A percentile compares a stretch with the other conserved stretches of the same genome.
phyloP scores from a whole-genome alignment of 2,113 vertebrate species.

The Cercocebus atys region DNA sequence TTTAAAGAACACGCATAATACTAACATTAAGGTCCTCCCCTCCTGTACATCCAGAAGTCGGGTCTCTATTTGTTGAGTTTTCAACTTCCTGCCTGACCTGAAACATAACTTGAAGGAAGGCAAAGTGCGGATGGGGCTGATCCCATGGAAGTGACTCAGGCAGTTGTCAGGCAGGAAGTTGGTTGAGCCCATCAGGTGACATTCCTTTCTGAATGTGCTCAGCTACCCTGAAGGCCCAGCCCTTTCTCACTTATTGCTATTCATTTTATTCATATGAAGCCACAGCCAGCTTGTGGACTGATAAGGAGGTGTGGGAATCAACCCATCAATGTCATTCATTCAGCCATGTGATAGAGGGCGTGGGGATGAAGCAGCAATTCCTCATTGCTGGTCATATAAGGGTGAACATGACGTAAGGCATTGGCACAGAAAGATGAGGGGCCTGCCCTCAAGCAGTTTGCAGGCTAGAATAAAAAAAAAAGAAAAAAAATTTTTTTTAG shows the following conservation, averaged over 20 bases:
- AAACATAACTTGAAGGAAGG: neutral
- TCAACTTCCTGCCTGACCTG: neutral
- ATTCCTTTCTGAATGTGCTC: neutral
- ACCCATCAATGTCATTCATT: fast-evolving
- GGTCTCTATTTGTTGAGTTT: neutral
- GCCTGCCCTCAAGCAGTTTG: neutral
- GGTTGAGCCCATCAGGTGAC: neutral
- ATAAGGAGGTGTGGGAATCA: neutral
- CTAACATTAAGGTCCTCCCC: too few relatives aligned
- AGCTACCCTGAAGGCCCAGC: neutral
- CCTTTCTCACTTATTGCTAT: neutral
- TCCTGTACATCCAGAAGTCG: neutral
- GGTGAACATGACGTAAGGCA: fast-evolving
- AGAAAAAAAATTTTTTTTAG: too few relatives aligned
- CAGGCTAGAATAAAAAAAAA: neutral
- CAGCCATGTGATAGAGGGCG: neutral
- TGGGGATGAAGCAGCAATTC: neutral
- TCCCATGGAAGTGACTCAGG: neutral
- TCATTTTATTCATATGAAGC: neutral
- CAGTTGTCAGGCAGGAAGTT: neutral
- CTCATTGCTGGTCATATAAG: neutral
- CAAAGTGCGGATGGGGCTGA: neutral
- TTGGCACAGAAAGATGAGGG: neutral
- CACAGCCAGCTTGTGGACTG: neutral
- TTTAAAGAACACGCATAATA: neutral